Evolutionary conservation across 2,888 invertebrate genomes (phyloP), one percentile per base, ranked within the genome.

Genomic region (Conistra vaccinii): DNA sequence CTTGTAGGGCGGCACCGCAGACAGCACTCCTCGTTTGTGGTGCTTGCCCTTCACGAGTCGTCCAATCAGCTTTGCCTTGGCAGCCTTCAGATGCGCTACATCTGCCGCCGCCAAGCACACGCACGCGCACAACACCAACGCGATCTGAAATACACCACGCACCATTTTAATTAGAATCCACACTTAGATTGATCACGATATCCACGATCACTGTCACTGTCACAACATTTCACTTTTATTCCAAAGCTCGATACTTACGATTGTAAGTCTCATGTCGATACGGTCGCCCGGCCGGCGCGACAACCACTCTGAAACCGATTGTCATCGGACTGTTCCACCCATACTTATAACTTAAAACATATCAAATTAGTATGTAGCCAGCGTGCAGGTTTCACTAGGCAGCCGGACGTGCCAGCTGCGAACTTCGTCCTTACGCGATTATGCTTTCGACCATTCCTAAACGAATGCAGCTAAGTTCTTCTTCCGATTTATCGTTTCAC

Each of bases 341-440:
- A 94, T 96, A 96, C 95, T 96, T 96, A 96, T 96, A 96, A 96
- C 95, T 91, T 96, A 93, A 84, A 92, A 86, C 74, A 69, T 45
- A 61, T 68, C 79, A 48, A 83, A 95, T 96, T 95, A 94, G 95
- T 95, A 96, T 96, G 96, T 93, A 93, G 87, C 92, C 86, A 61
- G 87, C 92, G 94, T 92, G 78, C 81, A 81, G 87, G 90, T 96
- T 96, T 96, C 96, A 94, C 96, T 93, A 84, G 92, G 92, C 87
- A 91, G 92, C 93, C 95, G 95, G 93, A 93, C 95, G 90, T 91
- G 86, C 87, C 89, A 83, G 81, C 88, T 79, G 83, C 91, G 87
- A 90, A 91, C 90, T 90, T 90, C 90, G 91, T 92, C 94, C 93
- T 93, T 92, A 92, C 92, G 90, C 89, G 91, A 90, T 91, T 83